Base-by-base conservation (phyloP, 2,113 vertebrate genomes). In the Xiphophorus hellerii region DNA sequence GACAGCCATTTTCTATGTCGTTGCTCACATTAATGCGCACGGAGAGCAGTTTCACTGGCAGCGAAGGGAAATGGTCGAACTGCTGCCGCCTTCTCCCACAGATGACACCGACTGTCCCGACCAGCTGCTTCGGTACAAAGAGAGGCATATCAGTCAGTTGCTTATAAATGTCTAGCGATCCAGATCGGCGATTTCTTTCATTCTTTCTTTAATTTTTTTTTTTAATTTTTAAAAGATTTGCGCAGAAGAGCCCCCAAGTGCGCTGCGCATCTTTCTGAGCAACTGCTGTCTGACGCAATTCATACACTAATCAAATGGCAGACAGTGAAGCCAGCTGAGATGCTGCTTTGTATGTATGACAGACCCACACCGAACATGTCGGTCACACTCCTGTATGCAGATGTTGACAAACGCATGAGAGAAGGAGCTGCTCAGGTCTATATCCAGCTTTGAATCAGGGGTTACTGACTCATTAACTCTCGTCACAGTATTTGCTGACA, bases 1-100 rank as follows among this genome's bases (percentile, higher is more conserved):
- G 90, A 93, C 91, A 92, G 93, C 87, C 85, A 93, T 94, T 93
- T 93, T 94, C 91, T 88, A 37, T 83, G 76, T 64, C 84, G 82
- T 71, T 64, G 67, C 68, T 85, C 78, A 61, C 83, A 68, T 78
- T 82, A 75, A 85, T 69, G 75, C 78, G 71, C 67, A 63, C 68
- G 62, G 71, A 84, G 72, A 85, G 87, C 86, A 31, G 48, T 60
- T 87, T 77, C 70, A 76, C 81, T 82, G 77, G 68, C 66, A 62
- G 69, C 77, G 66, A 73, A 89, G 86, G 39, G 88, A 93, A 93
- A 90, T 92, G 90, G 90, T 84, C 74, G 84, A 73, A 74, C 71
- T 58, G 51, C 51, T n/a, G 82, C 64, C n/a, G 63, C 44, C 3
- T 58, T 1, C 25, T 76, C 39, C 20, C 63, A 35, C 66, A 6